These are phyloP conservation scores for Phaedon cochleariae DNA, from an alignment of 2,888 invertebrate genomes.

Conservation along the genomic window DNA sequence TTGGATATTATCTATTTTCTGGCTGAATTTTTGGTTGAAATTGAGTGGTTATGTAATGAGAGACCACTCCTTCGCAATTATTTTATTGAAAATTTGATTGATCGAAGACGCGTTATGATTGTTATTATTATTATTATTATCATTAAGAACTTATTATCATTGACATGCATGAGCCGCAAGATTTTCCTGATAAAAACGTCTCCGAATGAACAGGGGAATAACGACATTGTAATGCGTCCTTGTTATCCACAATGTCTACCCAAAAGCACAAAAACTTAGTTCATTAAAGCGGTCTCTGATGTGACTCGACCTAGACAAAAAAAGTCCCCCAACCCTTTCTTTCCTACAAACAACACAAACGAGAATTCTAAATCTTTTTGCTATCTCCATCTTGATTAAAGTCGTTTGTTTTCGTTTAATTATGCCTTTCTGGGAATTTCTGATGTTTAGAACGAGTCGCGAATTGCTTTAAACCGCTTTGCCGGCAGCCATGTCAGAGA, in stretches of 20 bases:
- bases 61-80: too few relatives aligned
- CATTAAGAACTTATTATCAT: too few relatives aligned
- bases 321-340: background rate
- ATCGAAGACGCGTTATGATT: too few relatives aligned
- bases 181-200: too few relatives aligned
- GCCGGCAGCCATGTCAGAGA: background rate
- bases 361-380: conserved; percentile 13
- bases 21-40: too few relatives aligned
- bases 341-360: background rate
- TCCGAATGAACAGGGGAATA: background rate
- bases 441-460: conserved; percentile 10
- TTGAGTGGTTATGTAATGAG: too few relatives aligned
- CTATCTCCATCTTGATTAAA: conserved; percentile 13
- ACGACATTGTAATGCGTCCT: background rate
- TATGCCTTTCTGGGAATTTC: conserved; percentile 6
- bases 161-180: too few relatives aligned
- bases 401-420: conserved; percentile 18
- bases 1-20: too few relatives aligned
- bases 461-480: background rate
- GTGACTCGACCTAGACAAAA: conserved; percentile 4
- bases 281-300: conserved; percentile 11
- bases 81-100: too few relatives aligned
- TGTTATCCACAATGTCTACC: conserved; percentile 4
- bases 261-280: conserved; percentile 4
- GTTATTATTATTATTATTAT: too few relatives aligned